Evolutionary conservation across 2,113 vertebrate species (phyloP).

Genomic region (Hemiprocne comata): DNA sequence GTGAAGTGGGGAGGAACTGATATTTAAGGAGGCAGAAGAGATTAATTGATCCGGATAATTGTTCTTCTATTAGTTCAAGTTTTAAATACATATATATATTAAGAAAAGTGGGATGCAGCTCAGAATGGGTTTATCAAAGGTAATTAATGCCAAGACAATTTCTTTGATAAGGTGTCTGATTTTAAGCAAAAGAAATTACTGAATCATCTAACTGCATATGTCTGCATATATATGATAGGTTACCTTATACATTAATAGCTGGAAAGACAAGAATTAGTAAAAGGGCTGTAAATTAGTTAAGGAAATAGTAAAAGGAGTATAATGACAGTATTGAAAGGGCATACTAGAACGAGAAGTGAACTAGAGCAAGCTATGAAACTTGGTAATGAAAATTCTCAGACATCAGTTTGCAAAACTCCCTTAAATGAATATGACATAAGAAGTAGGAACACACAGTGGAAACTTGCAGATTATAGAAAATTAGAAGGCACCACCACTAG

Average conservation of each 20-base stretch:
- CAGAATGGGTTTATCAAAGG: not conserved
- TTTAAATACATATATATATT: not conserved
- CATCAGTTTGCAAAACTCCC: not conserved
- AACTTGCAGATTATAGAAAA: not conserved
- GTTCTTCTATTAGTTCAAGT: not conserved
- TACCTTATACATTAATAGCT: not conserved
- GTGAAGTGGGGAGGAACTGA: fast-evolving
- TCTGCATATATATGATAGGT: not conserved
- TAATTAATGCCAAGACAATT: not conserved
- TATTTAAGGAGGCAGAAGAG: not conserved
- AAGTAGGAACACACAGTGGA: not conserved
- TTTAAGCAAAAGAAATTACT: not conserved
- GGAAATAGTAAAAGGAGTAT: not conserved
- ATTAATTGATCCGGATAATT: not conserved
- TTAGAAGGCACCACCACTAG: not conserved
- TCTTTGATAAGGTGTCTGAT: not conserved
- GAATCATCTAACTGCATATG: not conserved
- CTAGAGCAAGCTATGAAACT: not conserved
- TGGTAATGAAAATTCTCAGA: not conserved
- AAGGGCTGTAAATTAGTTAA: not conserved
- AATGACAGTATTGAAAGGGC: not conserved
- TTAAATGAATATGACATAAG: not conserved
- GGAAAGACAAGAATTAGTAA: not conserved
- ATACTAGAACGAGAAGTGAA: not conserved
- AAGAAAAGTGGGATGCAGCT: not conserved